Evolutionary conservation across 2,888 invertebrate genomes (phyloP).

Genomic region (Rhyacophila evoluta): DNA sequence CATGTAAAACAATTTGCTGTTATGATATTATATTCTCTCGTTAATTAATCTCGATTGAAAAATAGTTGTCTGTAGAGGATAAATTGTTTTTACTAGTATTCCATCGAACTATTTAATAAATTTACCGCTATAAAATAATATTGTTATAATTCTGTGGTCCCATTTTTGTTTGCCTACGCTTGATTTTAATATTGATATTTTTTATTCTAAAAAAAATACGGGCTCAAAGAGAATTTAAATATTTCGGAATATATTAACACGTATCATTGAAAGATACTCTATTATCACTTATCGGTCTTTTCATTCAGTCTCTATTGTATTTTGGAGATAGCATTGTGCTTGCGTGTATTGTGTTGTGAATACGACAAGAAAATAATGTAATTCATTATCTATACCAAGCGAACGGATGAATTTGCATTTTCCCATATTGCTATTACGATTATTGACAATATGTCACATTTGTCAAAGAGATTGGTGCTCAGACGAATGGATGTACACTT

Average conservation of each 20-base stretch:
- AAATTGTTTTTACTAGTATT: no score
- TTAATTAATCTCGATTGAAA: no score
- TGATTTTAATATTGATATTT: no score
- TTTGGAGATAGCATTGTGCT: background rate
- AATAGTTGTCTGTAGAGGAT: no score
- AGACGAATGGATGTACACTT: background rate
- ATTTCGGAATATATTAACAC: background rate
- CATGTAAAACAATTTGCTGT: no score
- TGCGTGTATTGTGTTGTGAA: background rate
- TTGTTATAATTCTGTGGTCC: no score
- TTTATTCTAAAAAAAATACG: no score
- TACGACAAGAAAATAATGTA: background rate
- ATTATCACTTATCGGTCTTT: slow-evolving; percentile 13
- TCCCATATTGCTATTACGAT: background rate
- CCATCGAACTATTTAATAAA: no score
- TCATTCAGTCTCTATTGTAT: background rate
- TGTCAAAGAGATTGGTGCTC: slow-evolving; percentile 5
- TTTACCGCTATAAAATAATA: no score
- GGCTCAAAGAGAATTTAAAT: background rate
- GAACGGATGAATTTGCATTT: background rate
- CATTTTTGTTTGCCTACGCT: no score
- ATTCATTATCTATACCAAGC: background rate
- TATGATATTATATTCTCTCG: no score
- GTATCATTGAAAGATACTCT: background rate
- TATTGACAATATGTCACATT: slow-evolving; percentile 34